Percentiles rank a stretch among this genome's conserved stretches.
These are phyloP conservation scores for Agonopterix alstromeriana DNA, from an alignment of 2,888 invertebrate genomes.

Conservation along the genomic window DNA sequence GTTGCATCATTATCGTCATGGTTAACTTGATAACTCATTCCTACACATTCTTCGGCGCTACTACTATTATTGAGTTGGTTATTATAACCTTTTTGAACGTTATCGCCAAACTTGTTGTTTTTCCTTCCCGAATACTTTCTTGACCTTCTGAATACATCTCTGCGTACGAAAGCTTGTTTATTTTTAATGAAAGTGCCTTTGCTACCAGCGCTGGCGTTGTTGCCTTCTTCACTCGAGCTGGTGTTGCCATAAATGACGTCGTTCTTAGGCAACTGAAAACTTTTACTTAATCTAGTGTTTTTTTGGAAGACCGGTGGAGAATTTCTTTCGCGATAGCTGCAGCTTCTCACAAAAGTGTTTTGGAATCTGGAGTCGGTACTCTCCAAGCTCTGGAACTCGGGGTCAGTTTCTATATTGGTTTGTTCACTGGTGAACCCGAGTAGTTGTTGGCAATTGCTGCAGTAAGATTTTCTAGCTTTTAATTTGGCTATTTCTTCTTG, in stretches of 20 bases:
- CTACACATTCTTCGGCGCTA: constrained; percentile 64
- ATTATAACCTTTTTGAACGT: constrained; percentile 47
- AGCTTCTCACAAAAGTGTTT: constrained; percentile 66
- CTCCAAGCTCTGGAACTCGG: constrained; percentile 71
- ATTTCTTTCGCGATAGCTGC: constrained; percentile 69
- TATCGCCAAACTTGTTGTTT: constrained; percentile 52
- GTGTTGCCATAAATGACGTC: constrained; percentile 64
- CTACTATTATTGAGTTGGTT: constrained; percentile 59
- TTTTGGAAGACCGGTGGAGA: constrained; percentile 71
- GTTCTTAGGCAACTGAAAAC: constrained; percentile 68
- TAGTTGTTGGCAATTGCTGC: constrained; percentile 69
- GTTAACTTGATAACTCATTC: constrained; percentile 71
- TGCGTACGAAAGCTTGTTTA: constrained; percentile 70
- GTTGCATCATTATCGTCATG: constrained; percentile 75
- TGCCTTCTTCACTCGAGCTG: constrained; percentile 72
- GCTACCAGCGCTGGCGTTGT: constrained; percentile 48
- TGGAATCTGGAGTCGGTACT: constrained; percentile 71
- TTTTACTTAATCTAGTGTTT: constrained; percentile 71
- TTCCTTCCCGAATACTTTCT: constrained; percentile 70
- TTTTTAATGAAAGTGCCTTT: constrained; percentile 78
- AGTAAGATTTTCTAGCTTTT: constrained; percentile 68
- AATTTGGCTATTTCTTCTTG: constrained; percentile 82
- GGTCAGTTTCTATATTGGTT: constrained; percentile 72
- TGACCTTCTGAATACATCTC: constrained; percentile 69
- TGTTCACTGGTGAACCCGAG: constrained; percentile 72